These are phyloP conservation scores for Mesitornis unicolor DNA, from an alignment of 2,113 vertebrate genomes.

Conservation along the genomic window DNA sequence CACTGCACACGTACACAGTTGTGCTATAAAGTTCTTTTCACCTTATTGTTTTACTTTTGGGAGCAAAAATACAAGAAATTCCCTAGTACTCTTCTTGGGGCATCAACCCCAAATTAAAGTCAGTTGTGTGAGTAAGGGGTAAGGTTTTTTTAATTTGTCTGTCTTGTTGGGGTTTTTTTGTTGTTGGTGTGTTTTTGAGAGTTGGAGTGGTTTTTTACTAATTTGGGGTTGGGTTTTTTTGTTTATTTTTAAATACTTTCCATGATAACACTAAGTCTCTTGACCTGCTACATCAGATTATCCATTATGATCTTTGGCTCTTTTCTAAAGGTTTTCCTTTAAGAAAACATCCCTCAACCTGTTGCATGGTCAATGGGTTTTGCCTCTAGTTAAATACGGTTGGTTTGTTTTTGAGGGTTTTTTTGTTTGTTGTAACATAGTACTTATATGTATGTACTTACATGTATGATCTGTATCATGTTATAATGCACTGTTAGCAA, in stretches of 20 bases:
- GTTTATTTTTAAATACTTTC: background rate
- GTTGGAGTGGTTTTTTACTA: background rate
- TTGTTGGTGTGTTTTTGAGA: fast-evolving
- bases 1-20: background rate
- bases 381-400: background rate
- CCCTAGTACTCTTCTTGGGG: background rate
- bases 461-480: background rate
- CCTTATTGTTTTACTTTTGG: background rate
- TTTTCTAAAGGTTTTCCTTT: background rate
- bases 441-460: background rate
- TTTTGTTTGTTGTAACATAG: background rate
- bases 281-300: background rate
- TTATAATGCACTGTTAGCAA: background rate
- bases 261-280: background rate
- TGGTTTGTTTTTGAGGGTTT: background rate
- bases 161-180: background rate
- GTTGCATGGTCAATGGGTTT: background rate
- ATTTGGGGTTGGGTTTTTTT: background rate
- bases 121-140: background rate
- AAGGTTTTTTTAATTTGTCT: background rate
- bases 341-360: background rate
- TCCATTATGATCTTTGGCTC: background rate
- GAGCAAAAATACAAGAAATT: background rate
- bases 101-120: background rate
- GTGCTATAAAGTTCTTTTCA: background rate